These are phyloP conservation scores for Bombyx mandarina DNA, from an alignment of 1,140 invertebrate genomes.

Conservation along the genomic window DNA sequence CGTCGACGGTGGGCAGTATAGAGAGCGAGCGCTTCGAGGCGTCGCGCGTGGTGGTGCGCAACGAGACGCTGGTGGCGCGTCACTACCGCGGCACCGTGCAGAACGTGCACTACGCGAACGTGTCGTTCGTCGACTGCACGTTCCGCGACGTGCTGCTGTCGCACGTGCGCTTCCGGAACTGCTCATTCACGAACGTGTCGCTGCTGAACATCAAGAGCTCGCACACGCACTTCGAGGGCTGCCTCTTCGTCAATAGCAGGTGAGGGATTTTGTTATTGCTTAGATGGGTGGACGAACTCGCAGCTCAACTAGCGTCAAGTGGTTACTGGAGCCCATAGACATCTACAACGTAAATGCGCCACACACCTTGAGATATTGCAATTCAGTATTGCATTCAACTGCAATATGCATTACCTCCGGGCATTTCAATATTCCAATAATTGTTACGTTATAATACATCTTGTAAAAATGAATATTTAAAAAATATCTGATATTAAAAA, in stretches of 20 bases:
- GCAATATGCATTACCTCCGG: too few relatives aligned
- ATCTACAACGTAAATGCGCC: too few relatives aligned
- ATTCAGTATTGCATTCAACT: too few relatives aligned
- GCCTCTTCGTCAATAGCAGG: conserved; percentile 58
- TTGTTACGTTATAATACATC: too few relatives aligned
- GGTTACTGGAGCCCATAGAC: too few relatives aligned
- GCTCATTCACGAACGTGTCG: conserved; percentile 54
- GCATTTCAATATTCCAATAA: too few relatives aligned
- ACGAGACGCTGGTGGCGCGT: conserved; percentile 26
- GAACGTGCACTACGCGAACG: conserved; percentile 52
- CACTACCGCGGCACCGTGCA: conserved; percentile 53
- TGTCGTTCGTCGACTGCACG: conserved; percentile 54
- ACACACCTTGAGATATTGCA: too few relatives aligned
- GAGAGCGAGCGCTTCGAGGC: conserved; percentile 44
- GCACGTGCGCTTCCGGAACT: conserved; percentile 64
- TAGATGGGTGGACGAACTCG: too few relatives aligned
- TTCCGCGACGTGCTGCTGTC: conserved; percentile 64
- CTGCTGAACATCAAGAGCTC: conserved; percentile 66
- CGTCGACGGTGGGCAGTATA: conserved; percentile 36
- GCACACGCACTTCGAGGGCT: conserved; percentile 50
- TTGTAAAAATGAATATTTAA: too few relatives aligned
- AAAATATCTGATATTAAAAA: too few relatives aligned
- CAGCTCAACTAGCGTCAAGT: too few relatives aligned
- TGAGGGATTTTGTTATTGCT: conserved; percentile 29
- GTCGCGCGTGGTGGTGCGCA: conserved; percentile 23